phyloP scores from a whole-genome alignment of 2,888 invertebrate genomes.

The Empis livida region DNA sequence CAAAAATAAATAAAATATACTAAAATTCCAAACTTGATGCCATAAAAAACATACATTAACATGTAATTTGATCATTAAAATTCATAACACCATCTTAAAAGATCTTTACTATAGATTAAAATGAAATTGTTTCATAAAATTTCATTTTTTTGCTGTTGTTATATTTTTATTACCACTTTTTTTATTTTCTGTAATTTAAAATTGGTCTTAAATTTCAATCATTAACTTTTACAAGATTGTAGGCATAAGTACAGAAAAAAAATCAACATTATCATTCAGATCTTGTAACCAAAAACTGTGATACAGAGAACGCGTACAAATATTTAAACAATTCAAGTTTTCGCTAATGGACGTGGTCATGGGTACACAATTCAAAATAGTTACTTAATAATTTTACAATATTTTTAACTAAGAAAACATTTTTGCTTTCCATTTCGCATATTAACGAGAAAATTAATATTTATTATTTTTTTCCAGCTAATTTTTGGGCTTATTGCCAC shows the following conservation, averaged over 20 bases:
- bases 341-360: too few species aligned
- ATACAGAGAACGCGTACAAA: too few species aligned
- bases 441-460: too few species aligned
- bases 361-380: neutral
- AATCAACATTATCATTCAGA: too few species aligned
- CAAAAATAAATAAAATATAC: too few species aligned
- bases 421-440: slow-evolving; percentile 7
- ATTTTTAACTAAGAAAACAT: neutral
- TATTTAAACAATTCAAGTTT: too few species aligned
- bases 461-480: slow-evolving; percentile 20
- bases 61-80: too few species aligned
- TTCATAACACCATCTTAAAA: too few species aligned
- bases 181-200: slow-evolving; percentile 2
- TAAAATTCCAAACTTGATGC: too few species aligned
- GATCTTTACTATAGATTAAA: slow-evolving; percentile 3
- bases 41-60: too few species aligned
- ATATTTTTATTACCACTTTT: slow-evolving; percentile 1
- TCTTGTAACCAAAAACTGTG: neutral
- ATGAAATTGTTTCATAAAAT: slow-evolving; percentile 4
- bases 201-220: neutral
- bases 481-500: slow-evolving; percentile 40
- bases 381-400: neutral
- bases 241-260: too few species aligned
- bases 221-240: too few species aligned
- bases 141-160: slow-evolving; percentile 1